Evolutionary conservation across 2,797 vertebrate genomes (phyloP).

Genomic region (Tarsius wallacei): DNA sequence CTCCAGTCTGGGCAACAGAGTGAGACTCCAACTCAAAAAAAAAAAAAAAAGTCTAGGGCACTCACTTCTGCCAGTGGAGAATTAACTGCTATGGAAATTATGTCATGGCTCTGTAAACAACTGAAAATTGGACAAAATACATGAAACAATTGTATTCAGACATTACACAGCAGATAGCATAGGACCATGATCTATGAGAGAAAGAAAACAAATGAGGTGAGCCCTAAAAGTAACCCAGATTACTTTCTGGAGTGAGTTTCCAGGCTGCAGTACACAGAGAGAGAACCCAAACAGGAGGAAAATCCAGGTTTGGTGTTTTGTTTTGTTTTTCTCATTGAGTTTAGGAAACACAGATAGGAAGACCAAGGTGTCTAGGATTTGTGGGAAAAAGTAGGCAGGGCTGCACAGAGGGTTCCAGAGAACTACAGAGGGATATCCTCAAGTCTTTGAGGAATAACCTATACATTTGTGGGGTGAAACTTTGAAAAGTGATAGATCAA

Average conservation of each 20-base stretch:
- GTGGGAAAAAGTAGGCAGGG: not conserved
- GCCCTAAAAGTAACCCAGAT: not conserved
- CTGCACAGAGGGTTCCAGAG: not conserved
- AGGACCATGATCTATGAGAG: not conserved
- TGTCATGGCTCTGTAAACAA: not conserved
- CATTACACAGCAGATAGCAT: not conserved
- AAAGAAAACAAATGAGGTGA: not conserved
- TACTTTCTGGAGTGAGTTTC: not conserved
- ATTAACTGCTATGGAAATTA: not conserved
- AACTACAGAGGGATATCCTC: not conserved
- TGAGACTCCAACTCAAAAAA: too few species aligned
- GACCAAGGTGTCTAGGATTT: not conserved
- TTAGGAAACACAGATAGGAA: not conserved
- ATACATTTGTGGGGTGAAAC: not conserved
- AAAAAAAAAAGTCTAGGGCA: not conserved
- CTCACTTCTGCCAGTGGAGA: not conserved
- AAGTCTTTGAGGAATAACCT: not conserved
- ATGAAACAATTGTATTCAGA: not conserved
- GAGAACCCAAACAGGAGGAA: not conserved
- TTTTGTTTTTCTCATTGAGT: not conserved
- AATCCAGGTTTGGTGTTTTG: not conserved
- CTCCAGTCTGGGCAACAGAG: too few species aligned
- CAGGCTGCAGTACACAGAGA: not conserved
- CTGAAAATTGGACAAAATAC: slow-evolving; percentile 10
- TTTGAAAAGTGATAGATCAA: not conserved